Evolutionary conservation across 2,888 invertebrate species (phyloP).

Genomic region (Cephus rjabovi): DNA sequence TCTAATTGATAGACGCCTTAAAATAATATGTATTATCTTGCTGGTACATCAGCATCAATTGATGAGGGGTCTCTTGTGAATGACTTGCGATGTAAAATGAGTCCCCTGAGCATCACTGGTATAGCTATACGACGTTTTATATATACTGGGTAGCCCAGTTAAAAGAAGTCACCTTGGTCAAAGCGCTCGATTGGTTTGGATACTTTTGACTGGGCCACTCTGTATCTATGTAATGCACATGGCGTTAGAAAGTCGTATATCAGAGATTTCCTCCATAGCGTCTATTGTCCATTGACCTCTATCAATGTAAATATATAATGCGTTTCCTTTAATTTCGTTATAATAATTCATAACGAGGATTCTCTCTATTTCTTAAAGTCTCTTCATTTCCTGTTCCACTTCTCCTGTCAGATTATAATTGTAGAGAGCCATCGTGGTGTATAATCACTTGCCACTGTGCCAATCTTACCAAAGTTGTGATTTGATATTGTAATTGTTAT

Average conservation of each 20-base stretch:
- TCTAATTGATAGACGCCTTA: not conserved
- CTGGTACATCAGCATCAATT: not conserved
- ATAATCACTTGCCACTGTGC: not conserved
- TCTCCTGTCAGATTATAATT: not conserved
- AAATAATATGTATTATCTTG: not conserved
- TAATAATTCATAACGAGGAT: not conserved
- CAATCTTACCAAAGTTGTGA: not conserved
- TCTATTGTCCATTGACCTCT: not conserved
- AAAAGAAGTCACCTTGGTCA: not conserved
- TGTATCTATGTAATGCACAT: not conserved
- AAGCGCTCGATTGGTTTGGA: too few relatives aligned
- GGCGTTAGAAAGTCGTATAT: slow-evolving; percentile 51
- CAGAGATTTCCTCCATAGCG: slow-evolving; percentile 40
- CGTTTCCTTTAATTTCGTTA: not conserved
- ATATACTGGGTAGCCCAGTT: not conserved
- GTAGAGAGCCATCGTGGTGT: not conserved
- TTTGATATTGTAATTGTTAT: not conserved
- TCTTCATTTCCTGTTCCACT: not conserved
- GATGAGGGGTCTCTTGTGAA: not conserved
- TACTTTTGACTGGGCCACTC: not conserved
- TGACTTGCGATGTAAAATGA: not conserved
- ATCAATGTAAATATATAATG: not conserved
- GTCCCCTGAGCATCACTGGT: not conserved
- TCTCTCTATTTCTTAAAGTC: not conserved
- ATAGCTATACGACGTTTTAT: not conserved